phyloP scores from a whole-genome alignment of 2,113 vertebrate species.

The Amphiprion percula region DNA sequence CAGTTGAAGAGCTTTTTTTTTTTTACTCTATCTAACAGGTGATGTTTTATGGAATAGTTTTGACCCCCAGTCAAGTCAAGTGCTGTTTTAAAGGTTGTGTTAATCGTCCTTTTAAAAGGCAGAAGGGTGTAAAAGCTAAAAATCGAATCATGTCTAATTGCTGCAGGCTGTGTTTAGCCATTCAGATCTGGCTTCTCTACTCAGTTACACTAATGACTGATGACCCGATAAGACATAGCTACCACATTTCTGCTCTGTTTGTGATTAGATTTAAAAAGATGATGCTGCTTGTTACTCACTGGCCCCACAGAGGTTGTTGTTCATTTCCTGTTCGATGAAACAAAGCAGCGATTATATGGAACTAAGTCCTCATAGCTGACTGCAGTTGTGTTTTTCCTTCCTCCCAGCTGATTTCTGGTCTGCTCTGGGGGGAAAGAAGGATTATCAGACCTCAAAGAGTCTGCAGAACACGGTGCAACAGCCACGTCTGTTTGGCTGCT shows the following conservation, averaged over 20 bases:
- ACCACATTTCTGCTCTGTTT: slow-evolving; percentile 7
- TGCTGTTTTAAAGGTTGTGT: background rate
- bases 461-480: slow-evolving; percentile 71
- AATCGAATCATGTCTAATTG: background rate
- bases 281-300: background rate
- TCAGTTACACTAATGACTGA: background rate
- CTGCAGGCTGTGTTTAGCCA: background rate
- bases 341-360: background rate
- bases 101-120: background rate
- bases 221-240: background rate
- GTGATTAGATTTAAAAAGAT: background rate
- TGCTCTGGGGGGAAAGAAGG: slow-evolving; percentile 84
- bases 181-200: background rate
- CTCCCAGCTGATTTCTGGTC: slow-evolving; percentile 82
- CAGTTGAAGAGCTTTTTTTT: no score
- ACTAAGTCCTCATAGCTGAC: background rate
- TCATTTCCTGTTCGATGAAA: slow-evolving; percentile 18
- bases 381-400: slow-evolving; percentile 4
- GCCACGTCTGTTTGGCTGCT: slow-evolving; percentile 87
- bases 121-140: background rate
- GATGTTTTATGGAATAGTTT: background rate
- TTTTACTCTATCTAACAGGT: background rate
- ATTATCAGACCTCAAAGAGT: slow-evolving; percentile 85
- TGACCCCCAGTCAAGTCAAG: background rate
- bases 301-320: background rate